Evolutionary conservation across 2,797 vertebrate genomes (phyloP).

Genomic region (Eulemur rubriventer): DNA sequence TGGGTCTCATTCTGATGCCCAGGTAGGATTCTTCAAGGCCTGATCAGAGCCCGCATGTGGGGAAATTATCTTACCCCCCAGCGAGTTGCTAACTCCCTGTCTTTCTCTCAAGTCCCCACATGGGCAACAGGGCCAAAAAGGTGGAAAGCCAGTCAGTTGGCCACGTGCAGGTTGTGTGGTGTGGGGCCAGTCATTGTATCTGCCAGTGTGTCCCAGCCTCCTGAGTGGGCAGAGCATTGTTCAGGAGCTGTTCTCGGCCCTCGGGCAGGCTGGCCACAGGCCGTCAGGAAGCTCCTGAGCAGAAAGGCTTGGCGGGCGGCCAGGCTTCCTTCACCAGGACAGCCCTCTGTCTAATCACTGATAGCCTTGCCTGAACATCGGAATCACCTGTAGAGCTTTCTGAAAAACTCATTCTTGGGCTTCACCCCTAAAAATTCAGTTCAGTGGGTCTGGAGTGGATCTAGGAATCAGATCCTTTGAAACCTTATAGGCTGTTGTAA

Average conservation of each 20-base stretch:
- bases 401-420: background rate
- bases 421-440: background rate
- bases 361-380: background rate
- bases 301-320: background rate
- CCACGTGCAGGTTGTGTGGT: accelerated
- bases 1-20: background rate
- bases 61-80: background rate
- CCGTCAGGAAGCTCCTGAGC: background rate
- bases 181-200: background rate
- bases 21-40: background rate
- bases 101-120: background rate
- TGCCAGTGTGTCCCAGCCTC: background rate
- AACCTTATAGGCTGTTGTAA: background rate
- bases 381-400: background rate
- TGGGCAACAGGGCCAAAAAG: background rate
- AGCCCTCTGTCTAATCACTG: background rate
- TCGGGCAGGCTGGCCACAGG: background rate
- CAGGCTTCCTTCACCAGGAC: background rate
- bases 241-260: background rate
- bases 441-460: background rate
- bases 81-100: background rate
- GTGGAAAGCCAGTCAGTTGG: background rate
- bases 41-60: background rate
- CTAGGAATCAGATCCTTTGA: background rate
- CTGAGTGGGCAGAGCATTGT: no score